Evolutionary conservation across 2,797 vertebrate genomes (phyloP), one percentile per base, ranked within the genome.

Genomic region (Mus caroli): DNA sequence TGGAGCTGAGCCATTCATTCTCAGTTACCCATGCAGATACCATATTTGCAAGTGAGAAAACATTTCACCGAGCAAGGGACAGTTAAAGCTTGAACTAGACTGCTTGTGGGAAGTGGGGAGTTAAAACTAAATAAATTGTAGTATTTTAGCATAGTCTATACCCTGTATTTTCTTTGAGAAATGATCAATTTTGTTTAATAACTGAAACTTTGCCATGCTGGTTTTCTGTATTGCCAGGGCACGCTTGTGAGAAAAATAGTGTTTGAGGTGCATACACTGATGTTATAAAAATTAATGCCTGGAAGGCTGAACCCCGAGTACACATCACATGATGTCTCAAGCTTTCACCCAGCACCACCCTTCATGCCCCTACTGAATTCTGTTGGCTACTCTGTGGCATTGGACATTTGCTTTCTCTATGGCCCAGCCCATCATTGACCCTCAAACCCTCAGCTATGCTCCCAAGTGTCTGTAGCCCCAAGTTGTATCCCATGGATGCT

Each of bases 401-500:
- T 17, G 40, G 20, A 3, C 31, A 1, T n/a, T 88, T n/a, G 37
- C 34, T 11, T 78, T n/a, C 37, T 75, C 34, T 69, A 58, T 78
- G 52, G 4, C 26, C 46, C 20, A n/a, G 40, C 19, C 50, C 50
- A 14, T 12, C 6, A 1, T 28, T 50, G 20, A 86, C 22, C 37
- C 24, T 93, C 58, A 71, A 86, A 4, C 64, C 37, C 22, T 71
- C 78, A 58, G 24, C 34, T 28, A 46, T 11, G 7, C 50, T 88
- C 22, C 60, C 7, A 46, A 50, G 28, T 11, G 5, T 40, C 19
- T 34, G 13, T 10, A 9, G 26, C 26, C 20, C 26, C 20, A 10
- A 24, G 19, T 17, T 54, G 19, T 31, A 12, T 31, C 26, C 2
- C 0, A 15, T 43, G 11, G 4, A 0, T 9, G 17, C n/a, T 58